A percentile compares a stretch with the other conserved stretches of the same genome.
These are phyloP conservation scores for Zootermopsis nevadensis DNA, from an alignment of 2,888 invertebrate genomes.

Conservation along the genomic window DNA sequence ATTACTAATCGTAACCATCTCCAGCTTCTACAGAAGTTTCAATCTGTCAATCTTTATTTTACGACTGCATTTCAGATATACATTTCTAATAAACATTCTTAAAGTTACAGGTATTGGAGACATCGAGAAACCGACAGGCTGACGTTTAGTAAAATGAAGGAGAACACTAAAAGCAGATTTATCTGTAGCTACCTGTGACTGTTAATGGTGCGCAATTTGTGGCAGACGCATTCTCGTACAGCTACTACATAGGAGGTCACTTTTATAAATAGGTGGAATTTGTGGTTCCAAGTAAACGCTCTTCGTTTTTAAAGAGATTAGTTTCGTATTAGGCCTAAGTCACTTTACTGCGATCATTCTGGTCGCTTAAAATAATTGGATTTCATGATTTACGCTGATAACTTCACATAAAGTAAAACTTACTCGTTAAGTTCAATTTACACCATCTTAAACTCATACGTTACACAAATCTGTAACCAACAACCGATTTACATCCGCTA, in stretches of 20 bases:
- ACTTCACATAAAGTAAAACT: not conserved
- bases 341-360: too few species aligned
- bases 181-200: conserved; percentile 14
- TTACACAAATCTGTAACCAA: not conserved
- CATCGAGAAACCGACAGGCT: not conserved
- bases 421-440: not conserved
- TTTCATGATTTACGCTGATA: not conserved
- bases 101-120: not conserved
- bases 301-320: not conserved
- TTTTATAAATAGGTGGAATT: not conserved
- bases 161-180: not conserved
- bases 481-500: too few species aligned
- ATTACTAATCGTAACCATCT: not conserved
- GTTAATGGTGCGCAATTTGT: too few species aligned
- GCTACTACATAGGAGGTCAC: not conserved
- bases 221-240: too few species aligned
- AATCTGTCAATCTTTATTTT: conserved; percentile 8
- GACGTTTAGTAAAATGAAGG: not conserved
- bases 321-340: too few species aligned
- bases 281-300: not conserved
- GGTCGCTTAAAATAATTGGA: not conserved
- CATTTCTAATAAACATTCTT: not conserved
- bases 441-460: not conserved
- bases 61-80: conserved; percentile 13
- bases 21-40: conserved; percentile 24